These are phyloP conservation scores for Tiaroga cobitis DNA, from an alignment of 2,797 vertebrate genomes.

Conservation along the genomic window DNA sequence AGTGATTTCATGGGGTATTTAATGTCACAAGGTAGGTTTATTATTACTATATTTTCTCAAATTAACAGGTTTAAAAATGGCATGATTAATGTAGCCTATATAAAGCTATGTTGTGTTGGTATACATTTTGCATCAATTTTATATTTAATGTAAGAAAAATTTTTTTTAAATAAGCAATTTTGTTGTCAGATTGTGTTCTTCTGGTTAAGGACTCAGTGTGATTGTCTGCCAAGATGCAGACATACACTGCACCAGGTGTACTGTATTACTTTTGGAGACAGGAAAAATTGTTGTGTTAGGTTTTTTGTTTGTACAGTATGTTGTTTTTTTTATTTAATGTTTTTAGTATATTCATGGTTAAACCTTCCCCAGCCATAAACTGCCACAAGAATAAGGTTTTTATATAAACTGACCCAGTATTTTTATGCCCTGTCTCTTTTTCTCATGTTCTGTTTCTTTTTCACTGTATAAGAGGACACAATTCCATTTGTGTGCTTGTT, in stretches of 20 bases:
- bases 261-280: background rate
- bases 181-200: background rate
- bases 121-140: background rate
- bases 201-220: background rate
- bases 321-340: background rate
- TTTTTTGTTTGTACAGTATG: background rate
- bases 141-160: background rate
- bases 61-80: background rate
- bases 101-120: background rate
- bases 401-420: slow-evolving; percentile 30
- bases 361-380: slow-evolving; percentile 8
- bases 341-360: background rate
- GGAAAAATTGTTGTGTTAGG: background rate
- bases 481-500: slow-evolving; percentile 5
- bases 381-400: slow-evolving; percentile 4
- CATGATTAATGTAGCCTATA: background rate
- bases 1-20: background rate
- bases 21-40: background rate
- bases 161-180: background rate
- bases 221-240: background rate
- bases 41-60: background rate
- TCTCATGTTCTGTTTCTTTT: slow-evolving; percentile 3
- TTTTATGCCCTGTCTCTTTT: background rate
- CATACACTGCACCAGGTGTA: background rate
- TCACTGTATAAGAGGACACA: background rate